Evolutionary conservation across 2,888 invertebrate genomes (phyloP), one percentile per base, ranked within the genome.

Genomic region (Eupithecia abbreviata): DNA sequence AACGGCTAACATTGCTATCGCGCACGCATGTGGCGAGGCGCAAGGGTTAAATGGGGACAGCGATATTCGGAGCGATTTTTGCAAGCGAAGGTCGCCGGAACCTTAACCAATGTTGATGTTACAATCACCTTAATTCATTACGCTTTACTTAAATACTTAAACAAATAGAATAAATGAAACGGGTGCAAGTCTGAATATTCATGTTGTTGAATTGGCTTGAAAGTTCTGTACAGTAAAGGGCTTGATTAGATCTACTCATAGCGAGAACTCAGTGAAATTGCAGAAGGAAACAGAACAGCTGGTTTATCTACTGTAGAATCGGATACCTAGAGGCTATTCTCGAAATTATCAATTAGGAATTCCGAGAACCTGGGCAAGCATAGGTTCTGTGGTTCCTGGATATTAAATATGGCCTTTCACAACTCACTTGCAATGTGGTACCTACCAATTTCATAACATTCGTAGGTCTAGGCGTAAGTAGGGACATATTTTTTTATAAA

Each of bases 231-330:
- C 87, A 89, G 86, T 81, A 83, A 84, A 87, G 84, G 84, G 82
- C 80, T 81, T 83, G 74, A 71, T 76, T 80, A 78, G 82, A 83
- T 85, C 84, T 73, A 83, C 82, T 84, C 82, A 85, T 84, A 82
- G 87, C 85, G 86, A 86, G 86, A 89, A 89, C 89, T 90, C 90
- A 88, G 89, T 85, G 82, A 90, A 91, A 91, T 92, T 91, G 90
- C 88, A 72, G 77, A 18, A n/a, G 7, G n/a, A 47, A 30, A 41
- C 5, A 15, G 43, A 68, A 72, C 67, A 49, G 71, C 71, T 4
- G 13, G n/a, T 43, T 12, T 12, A 62, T 62, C 10, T 62, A 4
- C 62, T 12, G 4, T 30, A 10, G 10, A 58, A 58, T n/a, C n/a
- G 7, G 2, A 55, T 55, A n/a, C n/a, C 49, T 49, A 13, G 4